Percentiles rank a stretch among this genome's conserved stretches.
Evolutionary conservation across 2,113 vertebrate species (phyloP).

Genomic region (Nothoprocta perdicaria): DNA sequence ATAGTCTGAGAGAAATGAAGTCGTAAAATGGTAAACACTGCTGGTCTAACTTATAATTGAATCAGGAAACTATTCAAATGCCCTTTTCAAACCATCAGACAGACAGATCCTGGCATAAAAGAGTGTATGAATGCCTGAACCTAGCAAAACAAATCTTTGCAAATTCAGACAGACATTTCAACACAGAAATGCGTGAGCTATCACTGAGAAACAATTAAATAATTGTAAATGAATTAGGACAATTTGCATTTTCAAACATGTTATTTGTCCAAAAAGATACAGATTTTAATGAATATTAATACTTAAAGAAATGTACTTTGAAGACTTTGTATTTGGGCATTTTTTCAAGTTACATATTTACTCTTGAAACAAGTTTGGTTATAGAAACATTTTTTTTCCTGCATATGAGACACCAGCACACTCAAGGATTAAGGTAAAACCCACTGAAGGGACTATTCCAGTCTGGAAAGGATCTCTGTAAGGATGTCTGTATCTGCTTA

Average conservation of each 20-base stretch:
- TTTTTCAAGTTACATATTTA: slow-evolving; percentile 55
- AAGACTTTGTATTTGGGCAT: slow-evolving; percentile 14
- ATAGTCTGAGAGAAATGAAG: background rate
- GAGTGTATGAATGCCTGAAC: background rate
- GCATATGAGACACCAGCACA: background rate
- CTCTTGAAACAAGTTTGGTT: background rate
- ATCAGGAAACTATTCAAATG: background rate
- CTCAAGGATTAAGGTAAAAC: background rate
- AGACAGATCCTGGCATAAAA: background rate
- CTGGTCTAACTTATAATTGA: slow-evolving; percentile 10
- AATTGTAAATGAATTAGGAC: background rate
- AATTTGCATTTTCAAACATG: background rate
- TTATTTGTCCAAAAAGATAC: background rate
- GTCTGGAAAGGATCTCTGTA: background rate
- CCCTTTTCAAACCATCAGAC: background rate
- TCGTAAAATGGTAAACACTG: background rate
- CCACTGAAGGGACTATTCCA: background rate
- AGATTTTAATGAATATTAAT: slow-evolving; percentile 7
- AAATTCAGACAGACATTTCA: background rate
- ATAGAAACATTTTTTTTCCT: background rate
- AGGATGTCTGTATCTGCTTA: background rate
- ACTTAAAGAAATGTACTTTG: background rate
- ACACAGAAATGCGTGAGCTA: background rate
- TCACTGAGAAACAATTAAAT: background rate
- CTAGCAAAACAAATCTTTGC: background rate